These are phyloP conservation scores for Sarcophaga rosellei DNA, from an alignment of 2,888 invertebrate genomes.

Conservation along the genomic window DNA sequence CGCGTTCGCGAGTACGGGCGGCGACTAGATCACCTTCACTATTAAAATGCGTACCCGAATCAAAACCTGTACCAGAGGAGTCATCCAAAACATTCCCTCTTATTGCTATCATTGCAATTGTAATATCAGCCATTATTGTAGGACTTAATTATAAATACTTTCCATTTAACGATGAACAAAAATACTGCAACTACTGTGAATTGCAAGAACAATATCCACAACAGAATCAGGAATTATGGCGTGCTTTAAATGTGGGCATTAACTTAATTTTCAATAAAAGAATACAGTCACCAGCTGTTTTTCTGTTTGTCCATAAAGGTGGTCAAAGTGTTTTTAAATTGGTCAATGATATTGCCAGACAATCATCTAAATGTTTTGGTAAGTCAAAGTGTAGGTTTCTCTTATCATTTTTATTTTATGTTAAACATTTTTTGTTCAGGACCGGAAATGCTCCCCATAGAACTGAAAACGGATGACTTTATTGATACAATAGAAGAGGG, in stretches of 20 bases:
- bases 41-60: neutral
- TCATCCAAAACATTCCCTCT: neutral
- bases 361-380: slow-evolving; percentile 77
- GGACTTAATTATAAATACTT: neutral
- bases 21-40: neutral
- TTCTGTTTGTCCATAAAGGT: slow-evolving; percentile 74
- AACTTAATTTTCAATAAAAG: slow-evolving; percentile 74
- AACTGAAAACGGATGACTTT: slow-evolving; percentile 73
- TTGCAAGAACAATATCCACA: slow-evolving; percentile 68
- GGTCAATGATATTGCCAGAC: slow-evolving; percentile 72
- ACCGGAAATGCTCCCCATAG: slow-evolving; percentile 64
- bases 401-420: neutral
- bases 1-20: neutral
- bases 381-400: slow-evolving; percentile 32
- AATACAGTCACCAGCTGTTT: slow-evolving; percentile 72
- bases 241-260: slow-evolving; percentile 69
- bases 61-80: neutral
- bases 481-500: slow-evolving; percentile 59
- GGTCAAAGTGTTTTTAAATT: slow-evolving; percentile 62
- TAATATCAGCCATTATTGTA: neutral
- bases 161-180: neutral
- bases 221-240: slow-evolving; percentile 73
- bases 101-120: neutral
- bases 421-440: slow-evolving; percentile 25
- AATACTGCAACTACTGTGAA: slow-evolving; percentile 71